Conservation (phyloP, 2,797 vertebrate species). For the Cirrhinus mrigala region DNA sequence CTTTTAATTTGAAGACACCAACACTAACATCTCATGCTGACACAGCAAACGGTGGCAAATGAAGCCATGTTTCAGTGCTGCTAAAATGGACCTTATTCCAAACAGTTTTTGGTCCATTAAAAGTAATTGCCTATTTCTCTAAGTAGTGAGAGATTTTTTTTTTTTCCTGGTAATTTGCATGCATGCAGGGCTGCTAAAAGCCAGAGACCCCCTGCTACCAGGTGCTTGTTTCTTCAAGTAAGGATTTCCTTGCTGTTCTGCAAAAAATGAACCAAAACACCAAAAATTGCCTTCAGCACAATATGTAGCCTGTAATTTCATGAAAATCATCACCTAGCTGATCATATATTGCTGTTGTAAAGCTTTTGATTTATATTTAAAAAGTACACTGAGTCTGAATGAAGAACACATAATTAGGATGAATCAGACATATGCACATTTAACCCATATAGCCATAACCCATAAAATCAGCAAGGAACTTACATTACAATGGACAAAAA, state of each 20-base stretch:
- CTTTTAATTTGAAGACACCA: slow-evolving; percentile 27
- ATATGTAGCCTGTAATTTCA: background rate
- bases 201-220: background rate
- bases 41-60: slow-evolving; percentile 22
- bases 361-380: background rate
- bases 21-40: slow-evolving; percentile 29
- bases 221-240: slow-evolving; percentile 21
- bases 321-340: background rate
- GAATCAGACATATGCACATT: background rate
- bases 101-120: slow-evolving; percentile 34
- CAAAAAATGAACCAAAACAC: slow-evolving; percentile 11
- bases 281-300: background rate
- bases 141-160: slow-evolving; percentile 18
- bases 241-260: background rate
- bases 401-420: background rate
- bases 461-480: too few species aligned
- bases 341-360: background rate
- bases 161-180: slow-evolving; percentile 29
- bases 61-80: slow-evolving; percentile 34
- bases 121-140: slow-evolving; percentile 32
- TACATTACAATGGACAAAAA: too few species aligned
- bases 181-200: background rate
- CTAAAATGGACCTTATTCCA: slow-evolving; percentile 37
- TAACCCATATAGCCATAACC: background rate
- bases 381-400: background rate